Base-by-base conservation (phyloP, 2,797 vertebrate genomes). In the Heteromormyrus szaboi region DNA sequence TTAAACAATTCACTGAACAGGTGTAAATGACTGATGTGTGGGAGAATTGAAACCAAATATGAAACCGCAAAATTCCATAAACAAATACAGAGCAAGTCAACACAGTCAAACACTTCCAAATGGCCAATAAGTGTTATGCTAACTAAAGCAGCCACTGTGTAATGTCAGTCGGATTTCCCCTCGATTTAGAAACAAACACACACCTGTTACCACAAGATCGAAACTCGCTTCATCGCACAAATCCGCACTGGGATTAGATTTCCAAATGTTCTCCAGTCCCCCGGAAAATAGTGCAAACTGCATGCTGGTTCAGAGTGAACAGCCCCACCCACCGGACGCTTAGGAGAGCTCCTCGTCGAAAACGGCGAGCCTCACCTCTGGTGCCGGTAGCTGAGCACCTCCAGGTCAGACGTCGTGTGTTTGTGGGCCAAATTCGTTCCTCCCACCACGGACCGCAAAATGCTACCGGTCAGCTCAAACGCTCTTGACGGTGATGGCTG, bases 1-100 rank as follows among this genome's bases (percentile, higher is more conserved):
- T 79, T 79, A 44, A 44, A 79, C 72, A 79, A 79, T 79, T 79
- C 72, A 79, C 37, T 44, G 37, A 79, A 79, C 72, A 79, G 72
- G 72, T 79, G 72, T 17, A 41, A 79, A 41, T 79, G 72, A 79
- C 72, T 44, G 72, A 79, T 1, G 17, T 8, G 37, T 79, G 2
- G 72, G 72, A n/a, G 37, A n/a, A 79, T 0, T 41, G 17, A 79
- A 79, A 79, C 4, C 17, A 12, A 44, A 19, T 79, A 44, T 79
- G 65, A 68, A 68, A 68, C 65, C 12, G 3, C 9, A 29, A 29
- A 4, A 72, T 72, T 3, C 65, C 11, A 33, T 79, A 44, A 44
- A 79, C 5, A 44, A 44, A 79, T 7, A n/a, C 72, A 76, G 14
- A 76, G 33, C 17, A 37, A 76, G 33, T 41, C 68, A 41, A 76